phyloP scores from a whole-genome alignment of 2,113 vertebrate genomes.

The Marmota flaviventris region DNA sequence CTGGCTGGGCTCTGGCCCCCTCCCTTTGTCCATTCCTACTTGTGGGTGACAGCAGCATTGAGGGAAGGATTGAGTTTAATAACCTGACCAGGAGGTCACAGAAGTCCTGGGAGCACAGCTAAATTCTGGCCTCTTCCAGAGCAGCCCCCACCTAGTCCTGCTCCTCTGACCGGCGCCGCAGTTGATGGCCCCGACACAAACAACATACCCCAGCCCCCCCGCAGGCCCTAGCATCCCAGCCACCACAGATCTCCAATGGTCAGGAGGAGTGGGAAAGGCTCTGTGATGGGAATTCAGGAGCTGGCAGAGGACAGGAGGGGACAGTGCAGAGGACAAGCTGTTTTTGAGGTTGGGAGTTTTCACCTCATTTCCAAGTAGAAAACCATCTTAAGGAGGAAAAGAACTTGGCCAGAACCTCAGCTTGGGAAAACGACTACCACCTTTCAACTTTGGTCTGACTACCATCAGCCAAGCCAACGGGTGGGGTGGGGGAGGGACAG shows the following conservation, averaged over 20 bases:
- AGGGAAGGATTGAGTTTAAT: neutral
- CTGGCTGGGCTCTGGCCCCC: neutral
- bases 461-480: neutral
- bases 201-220: constrained; percentile 52
- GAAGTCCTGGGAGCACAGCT: neutral
- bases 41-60: neutral
- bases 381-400: constrained; percentile 44
- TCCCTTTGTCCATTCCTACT: neutral
- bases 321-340: neutral
- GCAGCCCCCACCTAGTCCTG: constrained; percentile 21
- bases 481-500: too few species aligned
- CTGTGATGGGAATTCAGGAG: neutral
- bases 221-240: neutral
- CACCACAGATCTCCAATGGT: constrained; percentile 46
- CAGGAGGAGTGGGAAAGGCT: constrained; percentile 7
- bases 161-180: neutral
- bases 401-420: neutral
- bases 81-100: constrained; percentile 58
- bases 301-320: neutral
- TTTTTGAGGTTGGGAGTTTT: constrained; percentile 3
- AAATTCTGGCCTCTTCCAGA: constrained; percentile 40
- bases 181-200: constrained; percentile 48
- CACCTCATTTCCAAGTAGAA: constrained; percentile 36
- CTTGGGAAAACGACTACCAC: constrained; percentile 22
- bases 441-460: constrained; percentile 45